phyloP scores from a whole-genome alignment of 2,888 invertebrate genomes.

The Archips crataeganus region DNA sequence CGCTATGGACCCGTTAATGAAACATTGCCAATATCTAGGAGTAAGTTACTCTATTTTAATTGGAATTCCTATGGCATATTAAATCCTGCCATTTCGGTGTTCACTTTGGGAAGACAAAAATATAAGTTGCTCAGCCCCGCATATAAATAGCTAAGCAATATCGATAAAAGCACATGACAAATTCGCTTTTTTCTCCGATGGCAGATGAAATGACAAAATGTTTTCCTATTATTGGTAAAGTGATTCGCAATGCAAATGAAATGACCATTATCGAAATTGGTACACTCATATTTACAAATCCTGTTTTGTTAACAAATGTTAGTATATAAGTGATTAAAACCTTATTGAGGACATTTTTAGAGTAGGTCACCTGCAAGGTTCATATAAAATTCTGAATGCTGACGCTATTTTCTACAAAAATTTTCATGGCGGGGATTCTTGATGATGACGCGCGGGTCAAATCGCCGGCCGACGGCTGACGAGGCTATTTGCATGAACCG shows the following conservation, averaged over 20 bases:
- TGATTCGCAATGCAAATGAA: conserved; percentile 42
- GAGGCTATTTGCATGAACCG: conserved; percentile 64
- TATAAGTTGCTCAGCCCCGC: conserved; percentile 5
- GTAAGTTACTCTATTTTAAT: conserved; percentile 39
- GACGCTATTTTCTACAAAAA: conserved; percentile 51
- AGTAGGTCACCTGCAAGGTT: conserved; percentile 33
- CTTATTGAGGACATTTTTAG: neutral
- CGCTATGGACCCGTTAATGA: too few relatives aligned
- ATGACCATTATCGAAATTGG: conserved; percentile 35
- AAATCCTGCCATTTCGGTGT: conserved; percentile 37
- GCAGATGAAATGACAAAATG: conserved; percentile 19
- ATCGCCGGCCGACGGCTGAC: conserved; percentile 51
- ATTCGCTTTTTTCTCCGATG: conserved; percentile 13
- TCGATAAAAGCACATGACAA: conserved; percentile 26
- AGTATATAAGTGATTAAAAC: conserved; percentile 3
- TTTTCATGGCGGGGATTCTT: conserved; percentile 52
- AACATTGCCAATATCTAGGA: neutral
- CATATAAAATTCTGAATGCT: conserved; percentile 32
- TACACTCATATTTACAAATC: conserved; percentile 30
- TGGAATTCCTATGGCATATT: conserved; percentile 45
- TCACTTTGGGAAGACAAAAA: conserved; percentile 34
- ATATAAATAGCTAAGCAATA: conserved; percentile 26
- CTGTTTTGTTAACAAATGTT: conserved; percentile 2
- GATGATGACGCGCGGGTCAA: conserved; percentile 56
- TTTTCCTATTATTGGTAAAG: conserved; percentile 31